Evolutionary conservation across 2,797 vertebrate species (phyloP).

Genomic region (Corythornis leucogaster): DNA sequence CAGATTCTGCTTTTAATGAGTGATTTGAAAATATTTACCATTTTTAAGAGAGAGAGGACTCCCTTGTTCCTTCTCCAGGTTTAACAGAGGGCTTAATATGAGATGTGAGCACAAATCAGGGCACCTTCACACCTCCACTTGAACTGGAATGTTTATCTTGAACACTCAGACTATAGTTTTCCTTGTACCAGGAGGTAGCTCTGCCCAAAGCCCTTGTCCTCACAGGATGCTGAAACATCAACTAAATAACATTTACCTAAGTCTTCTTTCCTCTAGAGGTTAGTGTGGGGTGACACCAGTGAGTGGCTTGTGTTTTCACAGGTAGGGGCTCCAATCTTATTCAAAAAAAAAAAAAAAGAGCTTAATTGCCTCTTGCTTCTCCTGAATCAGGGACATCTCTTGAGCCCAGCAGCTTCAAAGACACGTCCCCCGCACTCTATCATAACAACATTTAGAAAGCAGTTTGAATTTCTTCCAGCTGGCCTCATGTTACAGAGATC

Average conservation of each 20-base stretch:
- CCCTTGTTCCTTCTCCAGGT: neutral
- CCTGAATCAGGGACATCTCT: conserved; percentile 2
- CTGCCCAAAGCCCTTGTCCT: neutral
- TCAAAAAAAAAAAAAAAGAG: neutral
- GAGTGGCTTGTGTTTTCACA: neutral
- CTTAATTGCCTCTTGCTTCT: conserved; percentile 10
- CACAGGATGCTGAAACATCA: neutral
- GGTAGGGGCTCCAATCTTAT: neutral
- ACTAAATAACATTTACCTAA: neutral
- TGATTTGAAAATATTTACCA: neutral
- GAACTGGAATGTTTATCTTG: neutral
- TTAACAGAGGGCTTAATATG: neutral
- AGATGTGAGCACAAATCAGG: neutral
- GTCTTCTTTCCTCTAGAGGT: neutral
- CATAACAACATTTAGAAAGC: conserved; percentile 59
- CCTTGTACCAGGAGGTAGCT: neutral
- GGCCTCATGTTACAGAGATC: conserved; percentile 48
- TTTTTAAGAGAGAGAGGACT: neutral
- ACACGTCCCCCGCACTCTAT: conserved; percentile 19
- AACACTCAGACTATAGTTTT: neutral
- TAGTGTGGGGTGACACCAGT: neutral
- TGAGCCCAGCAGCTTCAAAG: conserved; percentile 61
- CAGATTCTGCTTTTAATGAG: neutral
- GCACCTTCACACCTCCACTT: neutral
- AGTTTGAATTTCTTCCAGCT: conserved; percentile 48